phyloP scores from a whole-genome alignment of 2,113 vertebrate species.

The Gymnogyps californianus region DNA sequence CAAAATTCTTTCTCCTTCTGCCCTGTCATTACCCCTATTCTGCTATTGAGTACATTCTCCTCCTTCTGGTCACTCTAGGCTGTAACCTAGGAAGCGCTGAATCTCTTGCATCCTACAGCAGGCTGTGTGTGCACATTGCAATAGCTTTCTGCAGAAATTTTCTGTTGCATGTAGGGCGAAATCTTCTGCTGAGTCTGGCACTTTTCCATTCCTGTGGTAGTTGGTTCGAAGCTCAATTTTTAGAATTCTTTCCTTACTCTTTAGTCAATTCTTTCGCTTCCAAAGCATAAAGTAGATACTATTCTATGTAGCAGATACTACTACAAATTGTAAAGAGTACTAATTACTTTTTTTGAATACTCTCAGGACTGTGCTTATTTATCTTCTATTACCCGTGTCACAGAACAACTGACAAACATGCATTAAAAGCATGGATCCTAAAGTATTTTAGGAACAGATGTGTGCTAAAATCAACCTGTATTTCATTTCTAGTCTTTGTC shows the following conservation, averaged over 20 bases:
- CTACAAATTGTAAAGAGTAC: not conserved
- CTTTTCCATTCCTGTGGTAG: not conserved
- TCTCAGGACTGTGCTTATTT: not conserved
- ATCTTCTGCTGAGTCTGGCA: not conserved
- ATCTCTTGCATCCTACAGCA: not conserved
- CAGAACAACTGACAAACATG: not conserved
- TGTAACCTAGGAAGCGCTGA: not conserved
- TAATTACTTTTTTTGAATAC: not conserved
- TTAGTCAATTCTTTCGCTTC: not conserved
- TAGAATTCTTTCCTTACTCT: not conserved
- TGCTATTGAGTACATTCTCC: not conserved
- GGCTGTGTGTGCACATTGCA: not conserved
- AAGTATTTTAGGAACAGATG: not conserved
- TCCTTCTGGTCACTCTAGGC: not conserved
- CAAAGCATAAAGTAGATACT: not conserved
- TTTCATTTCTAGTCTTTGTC: not conserved
- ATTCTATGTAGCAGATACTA: not conserved
- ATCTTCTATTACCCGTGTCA: not conserved
- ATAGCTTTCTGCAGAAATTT: not conserved
- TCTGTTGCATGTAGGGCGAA: accelerated
- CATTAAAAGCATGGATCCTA: not conserved
- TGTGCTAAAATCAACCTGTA: not conserved
- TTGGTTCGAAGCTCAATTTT: not conserved
- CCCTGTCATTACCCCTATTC: not conserved
- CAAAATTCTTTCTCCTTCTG: not conserved